phyloP scores from a whole-genome alignment of 2,797 vertebrate genomes.

The Heliangelus exortis region DNA sequence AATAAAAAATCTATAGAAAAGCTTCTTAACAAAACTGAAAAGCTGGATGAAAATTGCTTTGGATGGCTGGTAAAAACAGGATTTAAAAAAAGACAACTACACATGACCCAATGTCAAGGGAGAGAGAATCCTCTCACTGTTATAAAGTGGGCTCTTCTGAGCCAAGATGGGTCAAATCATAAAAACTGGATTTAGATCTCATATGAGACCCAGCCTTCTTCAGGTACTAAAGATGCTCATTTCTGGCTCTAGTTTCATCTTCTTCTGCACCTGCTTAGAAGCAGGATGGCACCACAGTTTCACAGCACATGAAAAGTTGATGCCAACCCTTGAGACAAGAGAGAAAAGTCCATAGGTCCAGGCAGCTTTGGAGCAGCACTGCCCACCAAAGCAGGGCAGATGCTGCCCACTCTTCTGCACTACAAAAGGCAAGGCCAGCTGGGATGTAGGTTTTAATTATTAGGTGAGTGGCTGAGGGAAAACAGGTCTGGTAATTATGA shows the following conservation, averaged over 20 bases:
- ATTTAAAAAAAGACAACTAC: background rate
- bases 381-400: background rate
- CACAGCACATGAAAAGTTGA: background rate
- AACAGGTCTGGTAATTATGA: fast-evolving
- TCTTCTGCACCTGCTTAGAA: background rate
- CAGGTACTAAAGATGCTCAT: background rate
- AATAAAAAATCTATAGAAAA: background rate
- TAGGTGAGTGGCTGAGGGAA: background rate
- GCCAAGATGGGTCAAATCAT: background rate
- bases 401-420: background rate
- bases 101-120: background rate
- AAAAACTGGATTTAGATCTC: background rate
- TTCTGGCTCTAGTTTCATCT: background rate
- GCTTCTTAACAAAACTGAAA: background rate
- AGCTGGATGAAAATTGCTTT: background rate
- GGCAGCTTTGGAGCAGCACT: background rate
- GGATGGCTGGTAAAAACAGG: background rate
- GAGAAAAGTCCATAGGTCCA: fast-evolving
- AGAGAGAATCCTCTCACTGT: background rate
- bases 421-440: background rate
- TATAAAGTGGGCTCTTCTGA: background rate
- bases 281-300: background rate
- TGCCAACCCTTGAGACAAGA: fast-evolving
- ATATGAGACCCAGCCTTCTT: background rate
- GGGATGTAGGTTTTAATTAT: background rate